phyloP scores from a whole-genome alignment of 2,888 invertebrate species.

The Megalurothrips usitatus region DNA sequence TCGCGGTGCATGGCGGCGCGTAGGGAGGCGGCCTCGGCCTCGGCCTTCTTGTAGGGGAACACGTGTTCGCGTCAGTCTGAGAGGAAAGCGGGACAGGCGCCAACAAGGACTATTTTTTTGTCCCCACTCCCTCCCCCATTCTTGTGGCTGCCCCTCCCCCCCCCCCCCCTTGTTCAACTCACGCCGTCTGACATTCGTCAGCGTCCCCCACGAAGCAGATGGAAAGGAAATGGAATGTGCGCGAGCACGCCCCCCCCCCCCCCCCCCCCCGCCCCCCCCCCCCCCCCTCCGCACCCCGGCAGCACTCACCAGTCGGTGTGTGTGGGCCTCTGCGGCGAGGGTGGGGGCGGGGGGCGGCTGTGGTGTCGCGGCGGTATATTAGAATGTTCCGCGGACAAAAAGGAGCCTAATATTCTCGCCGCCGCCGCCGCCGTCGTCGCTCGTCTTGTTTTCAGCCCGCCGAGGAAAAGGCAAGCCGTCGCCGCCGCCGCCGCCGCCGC shows the following conservation, averaged over 20 bases:
- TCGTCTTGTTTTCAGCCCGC: no score
- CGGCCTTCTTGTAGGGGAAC: no score
- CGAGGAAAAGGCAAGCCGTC: neutral
- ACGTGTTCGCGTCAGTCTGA: no score
- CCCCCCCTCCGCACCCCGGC: neutral
- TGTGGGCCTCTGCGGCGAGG: neutral
- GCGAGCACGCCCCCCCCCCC: neutral
- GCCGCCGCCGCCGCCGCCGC: neutral
- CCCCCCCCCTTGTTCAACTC: neutral
- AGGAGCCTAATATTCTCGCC: neutral
- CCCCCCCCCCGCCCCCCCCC: neutral
- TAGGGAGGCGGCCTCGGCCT: no score
- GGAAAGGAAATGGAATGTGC: slow-evolving; percentile 22
- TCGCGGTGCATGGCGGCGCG: no score
- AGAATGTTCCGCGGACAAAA: neutral
- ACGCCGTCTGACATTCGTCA: slow-evolving; percentile 16
- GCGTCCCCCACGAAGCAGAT: slow-evolving; percentile 10
- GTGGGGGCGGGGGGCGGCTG: neutral
- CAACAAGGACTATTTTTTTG: no score
- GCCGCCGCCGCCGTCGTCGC: no score
- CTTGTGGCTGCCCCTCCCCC: neutral
- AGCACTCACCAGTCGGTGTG: neutral
- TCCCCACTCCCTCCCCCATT: no score
- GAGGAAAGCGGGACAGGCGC: neutral
- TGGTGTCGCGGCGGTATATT: neutral